These are phyloP conservation scores for Crocuta crocuta DNA, from an alignment of 2,113 vertebrate species.

Conservation along the genomic window DNA sequence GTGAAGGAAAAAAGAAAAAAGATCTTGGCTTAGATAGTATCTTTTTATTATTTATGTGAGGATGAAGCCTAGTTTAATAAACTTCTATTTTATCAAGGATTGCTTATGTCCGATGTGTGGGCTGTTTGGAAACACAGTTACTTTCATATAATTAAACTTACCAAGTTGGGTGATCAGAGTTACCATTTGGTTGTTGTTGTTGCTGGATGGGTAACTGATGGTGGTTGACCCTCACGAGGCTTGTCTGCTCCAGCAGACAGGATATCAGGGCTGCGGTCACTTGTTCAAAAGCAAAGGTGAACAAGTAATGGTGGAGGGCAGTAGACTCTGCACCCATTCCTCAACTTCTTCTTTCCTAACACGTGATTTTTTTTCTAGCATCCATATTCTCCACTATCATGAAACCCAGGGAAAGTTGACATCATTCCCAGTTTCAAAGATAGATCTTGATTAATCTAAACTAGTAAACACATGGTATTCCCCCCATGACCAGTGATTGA, in stretches of 20 bases:
- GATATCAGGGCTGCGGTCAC: background rate
- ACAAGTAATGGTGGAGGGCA: background rate
- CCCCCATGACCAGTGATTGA: background rate
- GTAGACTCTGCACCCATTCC: background rate
- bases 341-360: background rate
- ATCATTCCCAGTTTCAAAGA: background rate
- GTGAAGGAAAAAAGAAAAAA: conserved; percentile 72
- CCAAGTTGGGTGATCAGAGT: conserved; percentile 73
- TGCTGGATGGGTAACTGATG: background rate
- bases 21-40: conserved; percentile 79
- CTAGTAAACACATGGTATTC: background rate
- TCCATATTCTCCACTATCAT: background rate
- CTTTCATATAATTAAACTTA: conserved; percentile 75
- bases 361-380: background rate
- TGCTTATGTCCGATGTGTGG: background rate
- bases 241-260: background rate
- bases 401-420: background rate
- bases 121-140: background rate
- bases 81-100: conserved; percentile 76
- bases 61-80: conserved; percentile 75
- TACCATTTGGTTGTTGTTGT: background rate
- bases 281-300: background rate
- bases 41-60: conserved; percentile 84
- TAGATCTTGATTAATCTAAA: background rate
- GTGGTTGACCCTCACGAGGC: background rate